Conservation (phyloP, 2,888 invertebrate genomes). For the Xanthorhoe designata region DNA sequence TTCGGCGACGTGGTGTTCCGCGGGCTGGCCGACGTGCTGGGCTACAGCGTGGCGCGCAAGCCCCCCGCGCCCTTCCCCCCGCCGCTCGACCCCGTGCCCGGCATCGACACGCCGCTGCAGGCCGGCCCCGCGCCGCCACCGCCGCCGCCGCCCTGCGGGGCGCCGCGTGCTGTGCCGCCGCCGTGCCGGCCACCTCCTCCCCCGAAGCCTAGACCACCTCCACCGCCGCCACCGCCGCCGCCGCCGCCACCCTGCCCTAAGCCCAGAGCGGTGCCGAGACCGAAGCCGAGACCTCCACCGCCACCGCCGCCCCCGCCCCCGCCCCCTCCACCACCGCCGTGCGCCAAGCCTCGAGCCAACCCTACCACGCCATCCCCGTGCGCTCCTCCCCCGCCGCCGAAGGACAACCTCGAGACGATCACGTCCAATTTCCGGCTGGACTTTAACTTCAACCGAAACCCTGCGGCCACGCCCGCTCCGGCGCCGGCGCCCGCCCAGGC, state of each 20-base stretch:
- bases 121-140: slow-evolving; percentile 57
- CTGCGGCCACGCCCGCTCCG: slow-evolving; percentile 53
- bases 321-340: slow-evolving; percentile 67
- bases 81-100: slow-evolving; percentile 75
- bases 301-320: slow-evolving; percentile 58
- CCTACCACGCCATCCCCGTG: slow-evolving; percentile 70
- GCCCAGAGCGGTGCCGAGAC: slow-evolving; percentile 66
- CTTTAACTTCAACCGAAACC: slow-evolving; percentile 74
- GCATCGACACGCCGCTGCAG: slow-evolving; percentile 70
- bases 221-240: slow-evolving; percentile 48
- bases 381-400: slow-evolving; percentile 57
- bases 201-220: slow-evolving; percentile 45
- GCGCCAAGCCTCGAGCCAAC: slow-evolving; percentile 69
- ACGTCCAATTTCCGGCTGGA: slow-evolving; percentile 73
- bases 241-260: slow-evolving; percentile 66
- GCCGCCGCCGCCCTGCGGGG: slow-evolving; percentile 34
- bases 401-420: slow-evolving; percentile 65
- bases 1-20: slow-evolving; percentile 82
- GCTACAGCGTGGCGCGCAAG: slow-evolving; percentile 74
- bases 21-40: slow-evolving; percentile 80
- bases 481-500: slow-evolving; percentile 47
- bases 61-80: slow-evolving; percentile 71
- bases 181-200: slow-evolving; percentile 45
- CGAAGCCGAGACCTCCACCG: slow-evolving; percentile 56
- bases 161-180: slow-evolving; percentile 43